A percentile compares a stretch with the other conserved stretches of the same genome.
phyloP scores from a whole-genome alignment of 2,888 invertebrate genomes.

The Melanargia galathea region DNA sequence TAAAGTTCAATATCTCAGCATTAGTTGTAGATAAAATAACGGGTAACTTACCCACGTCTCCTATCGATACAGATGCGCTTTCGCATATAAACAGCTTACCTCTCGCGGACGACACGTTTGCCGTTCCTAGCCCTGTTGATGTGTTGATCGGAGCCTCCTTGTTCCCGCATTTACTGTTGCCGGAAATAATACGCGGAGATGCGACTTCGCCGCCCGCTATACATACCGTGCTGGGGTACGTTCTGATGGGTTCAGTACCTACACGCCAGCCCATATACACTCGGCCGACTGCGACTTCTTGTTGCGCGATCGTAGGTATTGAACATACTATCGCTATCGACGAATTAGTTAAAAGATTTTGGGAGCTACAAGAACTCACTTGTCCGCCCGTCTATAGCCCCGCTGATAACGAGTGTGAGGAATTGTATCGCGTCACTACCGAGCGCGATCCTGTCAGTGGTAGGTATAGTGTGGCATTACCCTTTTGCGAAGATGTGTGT shows the following conservation, averaged over 20 bases:
- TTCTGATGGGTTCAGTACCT: neutral
- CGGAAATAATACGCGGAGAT: neutral
- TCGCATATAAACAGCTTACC: neutral
- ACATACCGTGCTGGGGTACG: neutral
- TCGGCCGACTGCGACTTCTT: no score
- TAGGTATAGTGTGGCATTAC: no score
- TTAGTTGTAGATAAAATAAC: neutral
- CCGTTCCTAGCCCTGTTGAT: neutral
- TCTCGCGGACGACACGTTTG: neutral
- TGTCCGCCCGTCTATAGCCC: no score
- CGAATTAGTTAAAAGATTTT: no score
- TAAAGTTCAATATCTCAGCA: neutral
- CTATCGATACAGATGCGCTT: neutral
- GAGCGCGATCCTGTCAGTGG: no score
- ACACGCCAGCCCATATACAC: neutral
- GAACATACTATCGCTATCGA: no score
- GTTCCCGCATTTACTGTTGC: neutral
- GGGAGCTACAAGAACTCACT: no score
- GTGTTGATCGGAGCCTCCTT: constrained; percentile 3
- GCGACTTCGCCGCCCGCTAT: neutral
- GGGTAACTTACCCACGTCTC: neutral
- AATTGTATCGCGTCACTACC: no score
- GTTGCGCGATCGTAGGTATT: no score
- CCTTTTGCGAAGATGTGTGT: no score
- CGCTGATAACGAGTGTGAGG: no score